Conservation (phyloP, 1,140 invertebrate genomes). For the Cydia pomonella region DNA sequence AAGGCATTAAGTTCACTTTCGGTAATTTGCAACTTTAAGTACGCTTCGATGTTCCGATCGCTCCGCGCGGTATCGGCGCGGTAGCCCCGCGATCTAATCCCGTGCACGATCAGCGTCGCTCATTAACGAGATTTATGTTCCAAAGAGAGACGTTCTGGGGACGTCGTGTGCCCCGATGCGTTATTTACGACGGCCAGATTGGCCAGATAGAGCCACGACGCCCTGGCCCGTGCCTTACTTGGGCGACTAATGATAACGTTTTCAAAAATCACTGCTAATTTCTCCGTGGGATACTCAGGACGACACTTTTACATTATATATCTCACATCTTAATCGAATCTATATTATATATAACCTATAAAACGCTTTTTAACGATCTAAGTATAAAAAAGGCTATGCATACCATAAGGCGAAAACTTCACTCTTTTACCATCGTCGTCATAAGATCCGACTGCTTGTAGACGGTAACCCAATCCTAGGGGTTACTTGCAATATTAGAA, state of each 20-base stretch:
- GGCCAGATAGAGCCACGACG: conserved; percentile 53
- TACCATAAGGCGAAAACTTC: no score
- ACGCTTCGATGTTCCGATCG: conserved; percentile 40
- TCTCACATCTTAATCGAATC: neutral
- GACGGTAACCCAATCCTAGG: no score
- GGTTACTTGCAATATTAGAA: neutral
- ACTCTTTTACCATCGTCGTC: no score
- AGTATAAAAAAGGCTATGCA: no score
- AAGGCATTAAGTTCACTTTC: conserved; percentile 18
- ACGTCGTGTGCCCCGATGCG: conserved; percentile 60
- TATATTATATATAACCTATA: no score
- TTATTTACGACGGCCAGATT: conserved; percentile 74
- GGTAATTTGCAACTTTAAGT: conserved; percentile 23
- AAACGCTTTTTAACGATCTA: no score
- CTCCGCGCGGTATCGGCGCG: conserved; percentile 40
- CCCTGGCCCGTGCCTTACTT: conserved; percentile 58
- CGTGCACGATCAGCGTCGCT: conserved; percentile 64
- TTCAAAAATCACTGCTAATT: conserved; percentile 17
- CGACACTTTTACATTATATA: neutral
- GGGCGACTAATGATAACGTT: conserved; percentile 20
- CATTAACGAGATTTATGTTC: conserved; percentile 78
- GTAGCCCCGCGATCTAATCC: conserved; percentile 67
- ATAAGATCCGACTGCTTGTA: no score
- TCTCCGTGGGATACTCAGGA: neutral
- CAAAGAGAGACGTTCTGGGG: conserved; percentile 66